Conservation (phyloP, 2,888 invertebrate genomes). For the Alcis repandata region DNA sequence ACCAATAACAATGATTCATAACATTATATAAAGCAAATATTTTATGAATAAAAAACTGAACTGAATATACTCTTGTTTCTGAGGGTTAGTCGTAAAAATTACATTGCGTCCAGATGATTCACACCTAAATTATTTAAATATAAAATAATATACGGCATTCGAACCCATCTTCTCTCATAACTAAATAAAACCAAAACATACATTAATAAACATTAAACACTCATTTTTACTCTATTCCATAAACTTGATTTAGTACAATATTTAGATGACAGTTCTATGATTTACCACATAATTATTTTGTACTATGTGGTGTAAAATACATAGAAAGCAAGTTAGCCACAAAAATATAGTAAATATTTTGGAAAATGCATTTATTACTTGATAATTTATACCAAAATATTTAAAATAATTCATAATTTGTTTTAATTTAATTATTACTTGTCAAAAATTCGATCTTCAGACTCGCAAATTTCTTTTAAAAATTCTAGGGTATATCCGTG, state of each 20-base stretch:
- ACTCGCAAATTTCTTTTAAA: background rate
- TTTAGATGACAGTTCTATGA: constrained; percentile 19
- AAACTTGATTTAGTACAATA: background rate
- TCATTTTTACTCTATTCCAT: background rate
- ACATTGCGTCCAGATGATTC: background rate
- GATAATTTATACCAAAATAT: too few species aligned
- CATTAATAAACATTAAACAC: constrained; percentile 9
- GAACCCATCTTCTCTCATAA: constrained; percentile 9
- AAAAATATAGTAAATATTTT: constrained; percentile 19
- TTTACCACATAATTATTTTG: constrained; percentile 27
- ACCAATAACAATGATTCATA: constrained; percentile 18
- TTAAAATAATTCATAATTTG: too few species aligned
- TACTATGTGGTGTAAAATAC: constrained; percentile 32
- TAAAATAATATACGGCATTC: constrained; percentile 6
- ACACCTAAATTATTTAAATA: constrained; percentile 2
- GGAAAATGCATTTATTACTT: constrained; percentile 5
- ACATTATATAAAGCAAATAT: background rate
- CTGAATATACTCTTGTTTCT: background rate
- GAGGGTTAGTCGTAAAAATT: background rate
- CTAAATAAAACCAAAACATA: constrained; percentile 16
- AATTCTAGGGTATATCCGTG: background rate
- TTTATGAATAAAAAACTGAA: background rate
- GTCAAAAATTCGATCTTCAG: constrained; percentile 4
- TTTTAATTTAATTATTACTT: too few species aligned
- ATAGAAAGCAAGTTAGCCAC: constrained; percentile 2